These are phyloP conservation scores for Eira barbara DNA, from an alignment of 2,113 vertebrate genomes.

Conservation along the genomic window DNA sequence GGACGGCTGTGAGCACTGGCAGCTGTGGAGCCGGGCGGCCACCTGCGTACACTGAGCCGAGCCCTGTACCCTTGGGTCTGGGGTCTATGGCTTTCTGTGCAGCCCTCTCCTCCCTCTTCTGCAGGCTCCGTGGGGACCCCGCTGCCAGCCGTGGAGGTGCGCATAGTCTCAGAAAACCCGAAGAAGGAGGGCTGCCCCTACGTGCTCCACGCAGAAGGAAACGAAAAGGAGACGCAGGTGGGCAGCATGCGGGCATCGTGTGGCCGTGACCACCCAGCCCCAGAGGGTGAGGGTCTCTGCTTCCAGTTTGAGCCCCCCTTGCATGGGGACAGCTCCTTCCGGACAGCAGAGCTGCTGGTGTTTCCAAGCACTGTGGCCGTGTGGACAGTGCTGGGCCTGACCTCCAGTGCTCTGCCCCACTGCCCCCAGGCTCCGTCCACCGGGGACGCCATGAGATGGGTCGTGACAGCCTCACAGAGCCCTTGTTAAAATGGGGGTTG, in stretches of 20 bases:
- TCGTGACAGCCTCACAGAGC: not conserved
- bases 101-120: not conserved
- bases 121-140: slow-evolving; percentile 94
- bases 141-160: slow-evolving; percentile 88
- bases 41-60: not conserved
- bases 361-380: fast-evolving
- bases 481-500: not conserved
- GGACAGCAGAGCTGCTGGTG: not conserved
- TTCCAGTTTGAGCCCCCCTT: not conserved
- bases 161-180: slow-evolving; percentile 84
- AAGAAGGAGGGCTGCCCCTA: slow-evolving; percentile 49
- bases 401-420: not conserved
- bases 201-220: slow-evolving; percentile 85
- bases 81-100: not conserved
- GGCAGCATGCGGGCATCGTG: fast-evolving
- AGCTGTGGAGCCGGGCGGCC: no score
- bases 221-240: slow-evolving; percentile 84
- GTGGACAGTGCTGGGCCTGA: not conserved
- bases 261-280: not conserved
- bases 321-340: fast-evolving
- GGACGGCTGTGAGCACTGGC: not conserved
- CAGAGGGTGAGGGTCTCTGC: not conserved
- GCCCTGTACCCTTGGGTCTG: not conserved
- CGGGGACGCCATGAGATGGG: not conserved
- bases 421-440: fast-evolving